Percentiles rank a stretch among this genome's conserved stretches.
phyloP scores from a whole-genome alignment of 2,113 vertebrate species.

The Tachuris rubrigastra region DNA sequence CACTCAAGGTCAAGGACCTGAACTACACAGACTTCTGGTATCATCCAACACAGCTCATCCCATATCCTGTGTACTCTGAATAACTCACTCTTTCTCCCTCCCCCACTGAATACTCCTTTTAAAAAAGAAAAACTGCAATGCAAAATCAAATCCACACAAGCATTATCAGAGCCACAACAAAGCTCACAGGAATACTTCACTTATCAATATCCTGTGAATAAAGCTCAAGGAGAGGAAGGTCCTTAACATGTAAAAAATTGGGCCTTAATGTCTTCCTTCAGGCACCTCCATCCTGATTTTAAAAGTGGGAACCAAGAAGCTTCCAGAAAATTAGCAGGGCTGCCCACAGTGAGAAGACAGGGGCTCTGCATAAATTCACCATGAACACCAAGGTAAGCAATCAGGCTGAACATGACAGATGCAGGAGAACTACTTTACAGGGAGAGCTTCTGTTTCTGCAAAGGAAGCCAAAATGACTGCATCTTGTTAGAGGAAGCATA shows the following conservation, averaged over 20 bases:
- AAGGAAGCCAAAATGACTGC: neutral
- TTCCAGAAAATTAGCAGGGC: neutral
- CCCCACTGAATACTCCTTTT: neutral
- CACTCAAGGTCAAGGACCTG: neutral
- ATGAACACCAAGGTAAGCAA: neutral
- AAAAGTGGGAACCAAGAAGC: neutral
- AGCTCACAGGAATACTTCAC: neutral
- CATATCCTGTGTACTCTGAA: neutral
- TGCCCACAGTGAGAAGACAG: neutral
- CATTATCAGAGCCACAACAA: neutral
- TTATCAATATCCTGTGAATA: neutral
- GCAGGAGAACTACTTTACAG: neutral
- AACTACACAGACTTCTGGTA: neutral
- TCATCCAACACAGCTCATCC: neutral
- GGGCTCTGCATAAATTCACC: neutral
- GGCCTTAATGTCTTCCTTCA: neutral
- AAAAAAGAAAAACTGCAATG: neutral
- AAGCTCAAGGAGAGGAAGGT: neutral
- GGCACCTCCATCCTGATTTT: neutral
- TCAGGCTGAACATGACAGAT: neutral
- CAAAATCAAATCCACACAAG: neutral
- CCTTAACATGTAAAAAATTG: neutral
- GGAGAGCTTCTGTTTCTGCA: neutral
- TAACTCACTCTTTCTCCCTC: neutral
- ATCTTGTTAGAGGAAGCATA: neutral